Base-by-base conservation (phyloP, 2,888 invertebrate species). In the Tetranychus piercei region DNA sequence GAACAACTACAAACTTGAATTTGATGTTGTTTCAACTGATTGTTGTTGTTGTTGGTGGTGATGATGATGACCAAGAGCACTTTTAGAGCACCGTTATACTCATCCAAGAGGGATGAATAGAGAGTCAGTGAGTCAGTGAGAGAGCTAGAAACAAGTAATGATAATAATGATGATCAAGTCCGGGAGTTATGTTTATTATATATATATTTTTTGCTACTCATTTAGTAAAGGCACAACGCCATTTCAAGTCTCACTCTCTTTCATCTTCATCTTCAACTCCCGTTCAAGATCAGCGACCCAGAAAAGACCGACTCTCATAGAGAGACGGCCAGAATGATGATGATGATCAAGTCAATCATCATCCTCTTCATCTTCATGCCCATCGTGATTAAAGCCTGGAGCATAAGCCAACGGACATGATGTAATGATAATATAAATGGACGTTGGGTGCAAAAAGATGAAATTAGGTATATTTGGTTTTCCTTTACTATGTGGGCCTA, bases 101-200 rank as follows among this genome's bases (percentile, higher is more conserved):
- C 11, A 15, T 15, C 15, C 55, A 55, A 9, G 9, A 9, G 55
- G 6, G 9, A 15, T 55, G 34, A 34, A 11, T 20, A 69, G 69
- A 69, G 69, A 69, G 69, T 20, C 11, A 69, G 69, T 20, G n/a
- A 69, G 69, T 20, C n/a, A 69, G 69, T 20, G 69, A 69, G 69
- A 69, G 69, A 23, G 22, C 18, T 18, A 69, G 69, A 69, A 55
- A 55, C 55, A 55, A 55, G 55, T 55, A 15, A 55, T 55, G 55
- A 55, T 55, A 15, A 55, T 55, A 15, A 55, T 55, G 55, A 55
- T 55, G 55, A 55, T 55, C 11, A 55, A 55, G 55, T 55, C 55
- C 55, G 55, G 55, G 55, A 55, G 55, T 55, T 55, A 55, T 55
- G 55, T 55, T 55, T 55, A 55, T 55, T 15, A 55, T 55, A 55